Base-by-base conservation (phyloP, 2,113 vertebrate genomes). In the Maccullochella peelii region DNA sequence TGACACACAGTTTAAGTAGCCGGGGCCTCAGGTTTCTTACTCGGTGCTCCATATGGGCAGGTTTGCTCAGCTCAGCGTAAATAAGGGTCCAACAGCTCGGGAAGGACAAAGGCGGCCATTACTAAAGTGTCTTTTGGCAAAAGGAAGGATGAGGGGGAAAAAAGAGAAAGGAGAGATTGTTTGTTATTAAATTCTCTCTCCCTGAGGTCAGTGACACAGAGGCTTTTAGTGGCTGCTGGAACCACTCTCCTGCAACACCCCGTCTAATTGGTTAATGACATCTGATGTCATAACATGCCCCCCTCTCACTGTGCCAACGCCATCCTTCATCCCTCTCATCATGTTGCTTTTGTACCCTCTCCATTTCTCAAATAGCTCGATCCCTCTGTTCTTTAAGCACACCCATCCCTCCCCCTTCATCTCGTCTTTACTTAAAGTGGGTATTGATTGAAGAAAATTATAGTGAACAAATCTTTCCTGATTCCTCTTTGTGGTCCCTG, bases 131-230 rank as follows among this genome's bases (percentile, higher is more conserved):
- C 83, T 85, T 80, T 82, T 55, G 76, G 86, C 52, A 27, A 86
- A 86, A 73, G 66, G 89, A 73, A 86, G 49, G 27, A 90, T n/a
- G 73, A 70, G 74, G 27, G 21, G 54, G 12, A 3, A 6, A 36
- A 67, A 23, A 55, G 75, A 61, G 68, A 85, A 86, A 90, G 85
- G 44, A 77, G 84, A 84, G 89, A 87, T 82, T 87, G 83, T 89
- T 91, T 89, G 82, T 94, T 93, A 91, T 93, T 92, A 85, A 89
- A 92, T 94, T 93, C 89, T 79, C 77, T 84, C 90, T 91, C 91
- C 86, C 87, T 90, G 92, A 90, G 90, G 92, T 94, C 93, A 93
- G 90, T 91, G 91, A 89, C 88, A 90, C 74, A 5, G 76, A 89
- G 59, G 92, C 93, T 92, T 94, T 94, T 92, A 94, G 89, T 73